phyloP scores from a whole-genome alignment of 2,113 vertebrate species.

The Procavia capensis region DNA sequence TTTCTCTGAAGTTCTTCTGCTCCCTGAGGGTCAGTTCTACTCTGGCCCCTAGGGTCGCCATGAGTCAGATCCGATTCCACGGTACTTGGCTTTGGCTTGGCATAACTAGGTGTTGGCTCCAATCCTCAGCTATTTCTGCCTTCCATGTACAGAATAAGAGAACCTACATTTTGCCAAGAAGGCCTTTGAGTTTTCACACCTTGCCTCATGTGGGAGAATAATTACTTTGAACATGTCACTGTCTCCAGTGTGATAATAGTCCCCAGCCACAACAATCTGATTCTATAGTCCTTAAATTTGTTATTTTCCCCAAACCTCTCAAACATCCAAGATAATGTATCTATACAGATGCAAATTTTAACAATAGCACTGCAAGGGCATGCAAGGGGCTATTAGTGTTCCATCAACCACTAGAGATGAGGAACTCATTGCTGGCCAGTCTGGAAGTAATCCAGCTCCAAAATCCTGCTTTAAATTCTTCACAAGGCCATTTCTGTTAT shows the following conservation, averaged over 20 bases:
- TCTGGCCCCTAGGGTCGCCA: too few relatives aligned
- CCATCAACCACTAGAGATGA: not conserved
- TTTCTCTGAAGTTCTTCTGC: not conserved
- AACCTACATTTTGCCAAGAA: not conserved
- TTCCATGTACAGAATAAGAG: not conserved
- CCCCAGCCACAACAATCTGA: not conserved
- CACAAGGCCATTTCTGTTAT: not conserved
- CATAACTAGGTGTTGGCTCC: not conserved
- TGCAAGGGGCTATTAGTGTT: not conserved
- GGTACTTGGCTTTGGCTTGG: too few relatives aligned
- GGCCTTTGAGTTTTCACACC: not conserved
- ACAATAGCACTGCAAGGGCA: not conserved
- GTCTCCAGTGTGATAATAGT: not conserved
- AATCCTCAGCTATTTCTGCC: not conserved
- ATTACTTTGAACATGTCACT: not conserved
- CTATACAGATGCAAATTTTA: not conserved
- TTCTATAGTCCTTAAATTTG: not conserved
- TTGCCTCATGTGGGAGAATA: not conserved
- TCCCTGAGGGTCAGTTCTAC: too few relatives aligned
- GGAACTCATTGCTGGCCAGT: not conserved
- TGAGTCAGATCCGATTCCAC: too few relatives aligned
- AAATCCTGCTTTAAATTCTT: not conserved
- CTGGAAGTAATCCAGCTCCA: not conserved
- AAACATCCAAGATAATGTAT: not conserved
- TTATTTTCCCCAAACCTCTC: not conserved